Evolutionary conservation across 2,113 vertebrate genomes (phyloP), one percentile per base, ranked within the genome.

Genomic region (Pica pica): DNA sequence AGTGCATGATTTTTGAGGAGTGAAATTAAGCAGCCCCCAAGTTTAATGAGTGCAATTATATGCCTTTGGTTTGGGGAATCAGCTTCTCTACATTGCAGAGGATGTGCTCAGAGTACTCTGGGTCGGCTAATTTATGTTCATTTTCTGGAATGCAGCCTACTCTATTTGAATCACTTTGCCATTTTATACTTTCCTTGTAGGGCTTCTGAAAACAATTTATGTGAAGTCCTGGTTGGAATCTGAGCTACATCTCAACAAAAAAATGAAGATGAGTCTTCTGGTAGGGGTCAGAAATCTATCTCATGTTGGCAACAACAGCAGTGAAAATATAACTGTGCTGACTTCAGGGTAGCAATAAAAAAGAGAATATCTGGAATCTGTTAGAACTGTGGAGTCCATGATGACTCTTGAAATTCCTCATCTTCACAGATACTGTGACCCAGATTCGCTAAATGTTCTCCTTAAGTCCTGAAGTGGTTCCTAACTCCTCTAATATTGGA

Each of bases 131-230:
- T 92, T 96, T 52, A 75, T 68, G 71, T 56, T 78, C 26, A 20
- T 82, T 90, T 64, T 75, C 90, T 96, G 80, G 83, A 93, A 70
- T 46, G 64, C 60, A 92, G 94, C 83, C 80, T 71, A 39, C 22
- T 87, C 44, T 24, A 82, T 94, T 83, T 60, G 64, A 87, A 9
- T 87, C 6, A 3, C 39, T 95, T 93, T 94, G n/a, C 49, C 79
- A 71, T 69, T 96, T 95, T 81, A 90, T 78, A 65, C 49, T 90
- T 95, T 94, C 83, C 64, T 93, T 85, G n/a, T 86, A 78, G 28
- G 88, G 89, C 71, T 93, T 95, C 47, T 95, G 89, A 94, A 94
- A 93, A 78, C 82, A 91, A 92, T 87, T 92, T 70, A 87, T 68
- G 31, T 88, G 79, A 88, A 83, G 55, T 28, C 57, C 41, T 83